Conservation (phyloP, 2,797 vertebrate species). For the Lycodopsis pacificus region DNA sequence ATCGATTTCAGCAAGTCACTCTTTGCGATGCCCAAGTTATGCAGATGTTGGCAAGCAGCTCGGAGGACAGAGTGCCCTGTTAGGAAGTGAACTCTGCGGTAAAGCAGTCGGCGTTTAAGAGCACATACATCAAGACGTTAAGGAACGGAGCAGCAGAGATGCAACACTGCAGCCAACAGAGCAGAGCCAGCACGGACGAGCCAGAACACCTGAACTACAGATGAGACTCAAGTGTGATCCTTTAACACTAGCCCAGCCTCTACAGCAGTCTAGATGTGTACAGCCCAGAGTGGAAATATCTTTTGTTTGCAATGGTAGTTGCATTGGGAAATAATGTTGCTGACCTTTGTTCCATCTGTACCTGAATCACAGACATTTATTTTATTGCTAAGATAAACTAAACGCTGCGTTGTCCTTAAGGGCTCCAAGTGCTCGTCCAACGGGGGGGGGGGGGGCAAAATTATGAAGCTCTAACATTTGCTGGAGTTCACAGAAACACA, state of each 20-base stretch:
- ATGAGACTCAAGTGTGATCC: not conserved
- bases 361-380: not conserved
- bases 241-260: not conserved
- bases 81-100: slow-evolving; percentile 33
- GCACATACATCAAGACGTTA: slow-evolving; percentile 47
- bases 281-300: not conserved
- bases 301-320: not conserved
- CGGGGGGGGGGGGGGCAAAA: not conserved
- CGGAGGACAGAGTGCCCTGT: slow-evolving; percentile 40
- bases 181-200: not conserved
- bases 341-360: not conserved
- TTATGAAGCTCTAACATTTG: not conserved
- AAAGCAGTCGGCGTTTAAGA: slow-evolving; percentile 58
- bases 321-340: not conserved
- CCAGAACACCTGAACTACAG: not conserved
- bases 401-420: not conserved
- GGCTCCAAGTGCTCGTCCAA: slow-evolving; percentile 1
- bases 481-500: slow-evolving; percentile 13
- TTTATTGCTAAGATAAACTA: not conserved
- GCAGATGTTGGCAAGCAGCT: slow-evolving; percentile 53
- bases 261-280: not conserved
- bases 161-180: slow-evolving; percentile 17
- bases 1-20: slow-evolving; percentile 43
- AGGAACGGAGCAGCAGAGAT: slow-evolving; percentile 31
- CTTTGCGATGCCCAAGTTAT: slow-evolving; percentile 41